Percentiles rank a stretch among this genome's conserved stretches.
Evolutionary conservation across 2,888 invertebrate species (phyloP).

Genomic region (Megastigmus dorsalis): DNA sequence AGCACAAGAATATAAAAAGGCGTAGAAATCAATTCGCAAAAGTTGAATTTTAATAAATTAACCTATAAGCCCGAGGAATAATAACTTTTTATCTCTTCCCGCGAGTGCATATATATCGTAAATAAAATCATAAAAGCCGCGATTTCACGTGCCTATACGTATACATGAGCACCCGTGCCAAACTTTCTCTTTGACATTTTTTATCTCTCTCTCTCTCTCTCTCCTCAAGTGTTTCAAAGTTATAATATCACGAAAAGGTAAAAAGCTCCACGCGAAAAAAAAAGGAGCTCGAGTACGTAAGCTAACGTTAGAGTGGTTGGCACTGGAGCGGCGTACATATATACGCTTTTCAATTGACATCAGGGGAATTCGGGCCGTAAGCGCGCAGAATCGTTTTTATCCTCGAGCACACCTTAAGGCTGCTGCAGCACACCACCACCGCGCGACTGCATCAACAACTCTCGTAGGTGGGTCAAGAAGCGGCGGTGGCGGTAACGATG

Average conservation of each 20-base stretch:
- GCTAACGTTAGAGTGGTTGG: not conserved
- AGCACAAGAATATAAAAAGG: not conserved
- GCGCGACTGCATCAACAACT: not conserved
- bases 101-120: slow-evolving; percentile 36
- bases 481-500: not conserved
- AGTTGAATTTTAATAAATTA: slow-evolving; percentile 26
- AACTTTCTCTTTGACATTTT: slow-evolving; percentile 39
- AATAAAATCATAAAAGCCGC: slow-evolving; percentile 40
- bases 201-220: no score
- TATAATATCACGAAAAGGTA: slow-evolving; percentile 11
- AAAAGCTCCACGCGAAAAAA: no score
- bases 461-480: slow-evolving; percentile 46
- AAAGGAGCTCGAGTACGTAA: not conserved
- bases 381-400: no score
- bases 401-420: slow-evolving; percentile 44
- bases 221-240: slow-evolving; percentile 13
- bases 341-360: slow-evolving; percentile 22
- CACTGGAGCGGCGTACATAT: not conserved
- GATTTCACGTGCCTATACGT: slow-evolving; percentile 26
- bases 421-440: not conserved
- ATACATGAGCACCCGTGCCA: not conserved
- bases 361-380: slow-evolving; percentile 34
- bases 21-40: not conserved
- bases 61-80: slow-evolving; percentile 20
- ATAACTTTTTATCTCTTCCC: slow-evolving; percentile 27